Conservation (phyloP, 2,113 vertebrate species). For the Lasiurus cinereus region DNA sequence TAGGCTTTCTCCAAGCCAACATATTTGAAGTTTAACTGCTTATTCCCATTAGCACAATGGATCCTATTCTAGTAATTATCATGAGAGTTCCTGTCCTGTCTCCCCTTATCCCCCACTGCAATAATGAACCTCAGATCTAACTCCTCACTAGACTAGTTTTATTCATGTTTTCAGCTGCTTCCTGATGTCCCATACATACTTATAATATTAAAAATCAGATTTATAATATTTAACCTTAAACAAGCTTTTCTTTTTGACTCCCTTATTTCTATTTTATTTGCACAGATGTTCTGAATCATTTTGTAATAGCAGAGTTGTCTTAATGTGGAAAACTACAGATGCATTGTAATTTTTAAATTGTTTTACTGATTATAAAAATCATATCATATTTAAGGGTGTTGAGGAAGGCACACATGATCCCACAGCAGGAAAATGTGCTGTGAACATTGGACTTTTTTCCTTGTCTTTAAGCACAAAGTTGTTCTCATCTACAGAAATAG, state of each 20-base stretch:
- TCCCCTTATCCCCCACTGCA: no score
- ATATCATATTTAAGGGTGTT: background rate
- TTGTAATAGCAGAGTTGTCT: background rate
- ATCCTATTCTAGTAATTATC: background rate
- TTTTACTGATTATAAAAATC: constrained; percentile 1
- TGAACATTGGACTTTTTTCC: background rate
- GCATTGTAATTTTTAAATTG: background rate
- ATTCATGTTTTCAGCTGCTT: background rate
- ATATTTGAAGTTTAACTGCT: background rate
- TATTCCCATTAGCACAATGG: background rate
- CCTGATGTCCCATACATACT: background rate
- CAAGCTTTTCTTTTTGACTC: background rate
- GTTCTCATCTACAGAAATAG: background rate
- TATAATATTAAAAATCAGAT: background rate
- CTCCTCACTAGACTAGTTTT: background rate
- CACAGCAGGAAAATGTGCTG: background rate
- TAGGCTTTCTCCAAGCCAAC: background rate
- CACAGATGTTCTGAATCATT: background rate
- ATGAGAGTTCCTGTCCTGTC: background rate
- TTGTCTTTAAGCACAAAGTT: background rate
- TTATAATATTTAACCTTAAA: background rate
- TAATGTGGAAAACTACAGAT: background rate
- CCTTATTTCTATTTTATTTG: background rate
- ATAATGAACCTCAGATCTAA: background rate
- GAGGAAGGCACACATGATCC: background rate